Evolutionary conservation across 2,797 vertebrate genomes (phyloP).

Genomic region (Alfaro cultratus): DNA sequence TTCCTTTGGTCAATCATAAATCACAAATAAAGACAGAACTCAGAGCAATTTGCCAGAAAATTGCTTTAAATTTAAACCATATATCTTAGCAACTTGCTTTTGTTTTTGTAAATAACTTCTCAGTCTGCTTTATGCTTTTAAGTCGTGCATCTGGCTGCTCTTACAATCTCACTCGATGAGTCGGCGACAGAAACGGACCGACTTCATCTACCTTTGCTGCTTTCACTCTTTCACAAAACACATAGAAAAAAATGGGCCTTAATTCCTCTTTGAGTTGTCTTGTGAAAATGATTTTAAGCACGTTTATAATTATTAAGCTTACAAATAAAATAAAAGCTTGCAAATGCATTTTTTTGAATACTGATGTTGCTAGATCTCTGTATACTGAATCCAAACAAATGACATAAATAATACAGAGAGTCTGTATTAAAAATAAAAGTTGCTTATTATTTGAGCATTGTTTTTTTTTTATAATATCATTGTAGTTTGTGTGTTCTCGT

Average conservation of each 20-base stretch:
- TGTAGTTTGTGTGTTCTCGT: neutral
- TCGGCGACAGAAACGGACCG: neutral
- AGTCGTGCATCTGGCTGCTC: neutral
- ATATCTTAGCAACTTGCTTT: neutral
- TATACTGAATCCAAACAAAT: neutral
- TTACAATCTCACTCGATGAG: neutral
- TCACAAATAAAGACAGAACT: neutral
- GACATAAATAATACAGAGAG: neutral
- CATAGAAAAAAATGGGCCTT: no score
- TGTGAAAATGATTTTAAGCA: no score
- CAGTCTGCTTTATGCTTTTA: neutral
- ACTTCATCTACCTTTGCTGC: neutral
- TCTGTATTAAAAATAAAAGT: neutral
- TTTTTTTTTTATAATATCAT: neutral
- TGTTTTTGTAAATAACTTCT: neutral
- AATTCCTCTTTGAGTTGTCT: neutral
- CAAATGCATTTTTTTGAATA: neutral
- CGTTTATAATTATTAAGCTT: no score
- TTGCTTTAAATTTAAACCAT: neutral
- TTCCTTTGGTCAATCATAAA: neutral
- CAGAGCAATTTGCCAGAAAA: neutral
- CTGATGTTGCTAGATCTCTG: neutral
- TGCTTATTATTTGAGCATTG: neutral
- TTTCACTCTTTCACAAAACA: neutral
- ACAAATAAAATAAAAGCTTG: neutral